A percentile compares a stretch with the other conserved stretches of the same genome.
Evolutionary conservation across 1,140 invertebrate genomes (phyloP).

Genomic region (Drosophila malerkotliana): DNA sequence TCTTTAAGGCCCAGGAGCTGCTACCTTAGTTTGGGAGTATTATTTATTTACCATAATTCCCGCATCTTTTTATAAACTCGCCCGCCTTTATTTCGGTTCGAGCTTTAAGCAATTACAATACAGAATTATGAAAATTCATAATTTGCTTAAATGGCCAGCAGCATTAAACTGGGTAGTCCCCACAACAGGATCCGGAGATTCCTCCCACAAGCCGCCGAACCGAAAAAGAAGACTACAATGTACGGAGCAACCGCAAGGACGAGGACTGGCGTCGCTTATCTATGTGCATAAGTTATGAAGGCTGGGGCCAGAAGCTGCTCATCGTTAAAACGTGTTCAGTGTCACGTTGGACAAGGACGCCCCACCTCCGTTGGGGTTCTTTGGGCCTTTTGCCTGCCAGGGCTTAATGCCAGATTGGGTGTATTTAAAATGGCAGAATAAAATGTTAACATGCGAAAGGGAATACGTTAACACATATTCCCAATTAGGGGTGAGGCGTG

Average conservation of each 20-base stretch:
- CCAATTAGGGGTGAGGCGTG: slow-evolving; percentile 65
- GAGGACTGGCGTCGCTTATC: slow-evolving; percentile 63
- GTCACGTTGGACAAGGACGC: slow-evolving; percentile 55
- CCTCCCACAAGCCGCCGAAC: slow-evolving; percentile 14
- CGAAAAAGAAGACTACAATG: slow-evolving; percentile 22
- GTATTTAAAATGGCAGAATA: slow-evolving; percentile 70
- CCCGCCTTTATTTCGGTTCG: slow-evolving; percentile 22
- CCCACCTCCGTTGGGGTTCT: background rate
- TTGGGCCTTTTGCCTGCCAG: background rate
- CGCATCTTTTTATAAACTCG: background rate
- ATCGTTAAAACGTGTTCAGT: slow-evolving; percentile 75
- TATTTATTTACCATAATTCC: slow-evolving; percentile 6
- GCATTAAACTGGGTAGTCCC: slow-evolving; percentile 24
- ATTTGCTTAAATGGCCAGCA: slow-evolving; percentile 68
- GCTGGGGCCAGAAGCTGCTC: slow-evolving; percentile 46
- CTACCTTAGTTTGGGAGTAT: background rate
- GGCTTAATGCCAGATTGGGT: slow-evolving; percentile 43
- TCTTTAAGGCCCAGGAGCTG: background rate
- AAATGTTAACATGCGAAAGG: slow-evolving; percentile 75
- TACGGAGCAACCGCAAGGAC: slow-evolving; percentile 28
- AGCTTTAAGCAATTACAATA: slow-evolving; percentile 64
- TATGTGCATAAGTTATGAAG: slow-evolving; percentile 81
- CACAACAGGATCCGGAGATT: background rate
- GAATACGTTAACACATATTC: slow-evolving; percentile 82
- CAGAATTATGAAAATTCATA: slow-evolving; percentile 74